Evolutionary conservation across 2,888 invertebrate species (phyloP).

Genomic region (Tenthredo mesomela): DNA sequence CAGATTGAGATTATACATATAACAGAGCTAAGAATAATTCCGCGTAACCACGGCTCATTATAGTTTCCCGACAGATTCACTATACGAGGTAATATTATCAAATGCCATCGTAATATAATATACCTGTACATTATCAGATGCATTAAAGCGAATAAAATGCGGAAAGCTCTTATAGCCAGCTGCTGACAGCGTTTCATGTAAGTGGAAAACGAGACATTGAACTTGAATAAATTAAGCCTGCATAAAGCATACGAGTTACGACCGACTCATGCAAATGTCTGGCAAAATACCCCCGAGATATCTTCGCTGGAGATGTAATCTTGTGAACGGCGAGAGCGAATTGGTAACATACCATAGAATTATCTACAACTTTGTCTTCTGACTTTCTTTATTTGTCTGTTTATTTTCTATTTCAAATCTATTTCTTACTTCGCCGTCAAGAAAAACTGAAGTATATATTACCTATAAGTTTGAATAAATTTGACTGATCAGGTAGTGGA

Average conservation of each 20-base stretch:
- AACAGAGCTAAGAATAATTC: not conserved
- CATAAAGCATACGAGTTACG: conserved; percentile 12
- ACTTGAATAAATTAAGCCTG: conserved; percentile 27
- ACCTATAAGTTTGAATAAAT: not conserved
- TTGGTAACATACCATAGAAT: conserved; percentile 17
- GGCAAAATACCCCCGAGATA: not conserved
- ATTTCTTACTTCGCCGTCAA: not conserved
- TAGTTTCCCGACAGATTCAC: not conserved
- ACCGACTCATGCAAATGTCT: conserved; percentile 28
- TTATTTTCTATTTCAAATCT: not conserved
- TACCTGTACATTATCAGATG: not conserved
- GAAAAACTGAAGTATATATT: not conserved
- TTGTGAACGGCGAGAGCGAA: conserved; percentile 24
- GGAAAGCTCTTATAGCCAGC: not conserved
- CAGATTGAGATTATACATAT: not conserved
- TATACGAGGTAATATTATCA: not conserved
- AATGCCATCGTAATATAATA: not conserved
- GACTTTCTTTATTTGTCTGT: not conserved
- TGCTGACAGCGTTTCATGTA: conserved; percentile 20
- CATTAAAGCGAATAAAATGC: not conserved
- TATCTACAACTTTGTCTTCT: conserved; percentile 11
- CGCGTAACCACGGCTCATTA: not conserved
- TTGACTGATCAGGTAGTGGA: not conserved
- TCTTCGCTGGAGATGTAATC: not conserved
- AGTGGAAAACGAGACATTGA: conserved; percentile 38